Percentiles rank a stretch among this genome's conserved stretches.
These are phyloP conservation scores for Notodonta dromedarius DNA, from an alignment of 2,888 invertebrate genomes.

Conservation along the genomic window DNA sequence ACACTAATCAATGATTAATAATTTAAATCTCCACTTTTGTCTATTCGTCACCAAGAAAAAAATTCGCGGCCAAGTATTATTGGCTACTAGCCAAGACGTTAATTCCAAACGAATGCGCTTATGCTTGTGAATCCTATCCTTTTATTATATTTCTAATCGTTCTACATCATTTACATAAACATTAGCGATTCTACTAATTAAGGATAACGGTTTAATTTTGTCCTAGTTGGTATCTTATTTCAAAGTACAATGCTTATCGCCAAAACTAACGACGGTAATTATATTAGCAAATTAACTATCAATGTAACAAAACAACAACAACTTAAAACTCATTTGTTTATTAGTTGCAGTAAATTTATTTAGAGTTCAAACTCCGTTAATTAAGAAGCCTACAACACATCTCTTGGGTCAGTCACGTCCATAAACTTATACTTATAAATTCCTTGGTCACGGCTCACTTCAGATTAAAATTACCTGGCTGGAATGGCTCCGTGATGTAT, in stretches of 20 bases:
- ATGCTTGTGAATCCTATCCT: background rate
- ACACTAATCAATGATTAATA: constrained; percentile 18
- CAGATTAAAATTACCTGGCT: constrained; percentile 61
- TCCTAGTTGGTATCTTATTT: background rate
- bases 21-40: constrained; percentile 18
- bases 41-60: constrained; percentile 48
- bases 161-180: background rate
- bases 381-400: no score
- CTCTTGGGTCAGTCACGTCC: background rate
- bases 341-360: background rate
- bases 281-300: background rate
- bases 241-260: background rate
- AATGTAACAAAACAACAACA: background rate
- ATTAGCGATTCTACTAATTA: background rate
- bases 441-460: background rate
- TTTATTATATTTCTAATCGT: background rate
- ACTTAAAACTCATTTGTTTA: constrained; percentile 2
- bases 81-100: constrained; percentile 55
- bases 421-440: no score
- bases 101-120: constrained; percentile 17
- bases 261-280: background rate
- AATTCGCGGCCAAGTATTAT: constrained; percentile 28
- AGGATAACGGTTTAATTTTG: background rate
- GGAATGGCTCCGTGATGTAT: constrained; percentile 72
- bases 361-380: no score